A percentile compares a stretch with the other conserved stretches of the same genome.
phyloP scores from a whole-genome alignment of 2,888 invertebrate species.

The Melinaea marsaeus region DNA sequence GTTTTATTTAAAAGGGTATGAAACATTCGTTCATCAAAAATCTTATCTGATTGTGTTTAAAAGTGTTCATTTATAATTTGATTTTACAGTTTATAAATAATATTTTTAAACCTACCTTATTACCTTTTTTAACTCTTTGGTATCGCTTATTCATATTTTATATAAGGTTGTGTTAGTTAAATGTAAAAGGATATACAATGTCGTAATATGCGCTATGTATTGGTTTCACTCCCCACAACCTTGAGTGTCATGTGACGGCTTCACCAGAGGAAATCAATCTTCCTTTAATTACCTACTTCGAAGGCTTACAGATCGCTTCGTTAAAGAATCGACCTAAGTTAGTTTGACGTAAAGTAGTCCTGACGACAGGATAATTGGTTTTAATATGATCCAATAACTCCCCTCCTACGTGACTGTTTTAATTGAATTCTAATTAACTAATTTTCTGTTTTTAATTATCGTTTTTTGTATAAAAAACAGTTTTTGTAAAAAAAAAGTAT shows the following conservation, averaged over 20 bases:
- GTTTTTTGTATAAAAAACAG: too few species aligned
- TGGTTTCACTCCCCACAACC: conserved; percentile 1
- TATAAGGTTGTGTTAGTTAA: too few species aligned
- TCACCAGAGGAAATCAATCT: conserved; percentile 21
- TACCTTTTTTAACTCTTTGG: neutral
- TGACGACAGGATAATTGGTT: neutral
- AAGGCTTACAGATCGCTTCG: conserved; percentile 21
- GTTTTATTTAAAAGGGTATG: too few species aligned
- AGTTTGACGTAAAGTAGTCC: conserved; percentile 15
- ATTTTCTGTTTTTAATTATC: neutral
- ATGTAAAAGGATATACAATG: neutral
- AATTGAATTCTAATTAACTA: neutral
- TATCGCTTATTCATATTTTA: neutral
- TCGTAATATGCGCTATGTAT: neutral
- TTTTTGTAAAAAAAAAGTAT: too few species aligned
- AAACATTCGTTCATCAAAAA: too few species aligned
- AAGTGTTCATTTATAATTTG: too few species aligned
- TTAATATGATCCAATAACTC: neutral
- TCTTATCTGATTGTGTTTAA: too few species aligned
- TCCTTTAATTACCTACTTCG: conserved; percentile 23
- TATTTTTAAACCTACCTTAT: neutral
- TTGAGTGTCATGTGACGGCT: conserved; percentile 1
- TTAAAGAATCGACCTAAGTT: conserved; percentile 14
- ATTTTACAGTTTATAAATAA: too few species aligned
- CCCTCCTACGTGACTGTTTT: conserved; percentile 1